A percentile compares a stretch with the other conserved stretches of the same genome.
phyloP scores from a whole-genome alignment of 2,113 vertebrate species.

The Gorsachius goisagi region DNA sequence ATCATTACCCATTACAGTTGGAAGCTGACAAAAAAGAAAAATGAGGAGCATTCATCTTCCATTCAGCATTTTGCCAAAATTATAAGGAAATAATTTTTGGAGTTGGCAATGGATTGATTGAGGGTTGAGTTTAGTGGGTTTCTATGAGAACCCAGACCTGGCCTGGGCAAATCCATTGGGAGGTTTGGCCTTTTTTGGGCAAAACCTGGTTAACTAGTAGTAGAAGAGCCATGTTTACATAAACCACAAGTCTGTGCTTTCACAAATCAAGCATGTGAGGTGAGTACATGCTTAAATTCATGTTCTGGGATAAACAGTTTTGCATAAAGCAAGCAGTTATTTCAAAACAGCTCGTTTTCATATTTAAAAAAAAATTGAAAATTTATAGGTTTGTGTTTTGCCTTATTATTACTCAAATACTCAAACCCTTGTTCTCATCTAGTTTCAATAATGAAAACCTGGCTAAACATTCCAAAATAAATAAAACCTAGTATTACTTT shows the following conservation, averaged over 20 bases:
- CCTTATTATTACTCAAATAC: slow-evolving; percentile 45
- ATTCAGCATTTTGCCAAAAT: neutral
- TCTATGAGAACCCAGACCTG: neutral
- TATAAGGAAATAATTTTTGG: neutral
- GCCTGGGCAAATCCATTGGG: neutral
- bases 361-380: slow-evolving; percentile 2
- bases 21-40: neutral
- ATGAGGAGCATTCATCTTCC: neutral
- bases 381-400: slow-evolving; percentile 58
- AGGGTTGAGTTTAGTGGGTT: neutral
- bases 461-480: slow-evolving; percentile 53
- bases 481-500: slow-evolving; percentile 40
- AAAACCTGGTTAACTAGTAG: neutral
- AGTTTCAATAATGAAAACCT: slow-evolving; percentile 54
- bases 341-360: slow-evolving; percentile 11
- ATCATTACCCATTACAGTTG: neutral
- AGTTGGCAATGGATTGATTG: neutral
- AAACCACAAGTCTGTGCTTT: neutral
- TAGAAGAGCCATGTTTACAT: neutral
- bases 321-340: slow-evolving; percentile 31
- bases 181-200: neutral
- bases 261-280: neutral
- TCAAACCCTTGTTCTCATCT: slow-evolving; percentile 47
- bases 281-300: neutral
- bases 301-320: slow-evolving; percentile 1